Percentiles rank a stretch among this genome's conserved stretches.
phyloP scores from a whole-genome alignment of 2,888 invertebrate genomes.

The Cheilosia urbana region DNA sequence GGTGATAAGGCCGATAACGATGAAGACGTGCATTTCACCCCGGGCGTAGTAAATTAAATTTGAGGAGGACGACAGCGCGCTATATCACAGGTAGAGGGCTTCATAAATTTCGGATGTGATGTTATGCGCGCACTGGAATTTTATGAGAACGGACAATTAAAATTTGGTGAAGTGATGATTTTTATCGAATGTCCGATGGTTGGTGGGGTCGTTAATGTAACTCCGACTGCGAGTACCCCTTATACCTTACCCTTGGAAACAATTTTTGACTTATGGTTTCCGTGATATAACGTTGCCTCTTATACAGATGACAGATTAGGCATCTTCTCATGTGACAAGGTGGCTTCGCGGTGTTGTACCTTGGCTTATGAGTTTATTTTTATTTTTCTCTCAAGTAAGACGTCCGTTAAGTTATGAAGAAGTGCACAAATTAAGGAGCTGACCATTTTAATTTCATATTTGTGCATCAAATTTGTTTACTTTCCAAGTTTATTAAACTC shows the following conservation, averaged over 20 bases:
- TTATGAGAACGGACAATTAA: conserved; percentile 71
- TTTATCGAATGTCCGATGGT: conserved; percentile 42
- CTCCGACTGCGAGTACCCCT: neutral
- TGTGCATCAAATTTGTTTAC: no score
- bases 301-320: conserved; percentile 1
- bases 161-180: conserved; percentile 72
- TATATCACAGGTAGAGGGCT: conserved; percentile 58
- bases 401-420: no score
- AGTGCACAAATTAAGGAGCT: no score
- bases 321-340: conserved; percentile 24
- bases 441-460: no score
- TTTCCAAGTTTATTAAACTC: no score
- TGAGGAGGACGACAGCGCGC: conserved; percentile 6
- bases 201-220: conserved; percentile 44
- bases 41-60: conserved; percentile 65
- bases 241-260: conserved; percentile 13
- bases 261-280: conserved; percentile 67
- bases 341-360: conserved; percentile 3
- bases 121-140: conserved; percentile 71
- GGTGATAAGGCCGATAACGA: conserved; percentile 72
- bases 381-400: neutral
- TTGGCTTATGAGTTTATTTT: neutral
- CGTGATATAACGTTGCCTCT: conserved; percentile 3
- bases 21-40: conserved; percentile 73
- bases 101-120: conserved; percentile 73